These are phyloP conservation scores for Ornithoptera priamus DNA, from an alignment of 2,888 invertebrate species.

Conservation along the genomic window DNA sequence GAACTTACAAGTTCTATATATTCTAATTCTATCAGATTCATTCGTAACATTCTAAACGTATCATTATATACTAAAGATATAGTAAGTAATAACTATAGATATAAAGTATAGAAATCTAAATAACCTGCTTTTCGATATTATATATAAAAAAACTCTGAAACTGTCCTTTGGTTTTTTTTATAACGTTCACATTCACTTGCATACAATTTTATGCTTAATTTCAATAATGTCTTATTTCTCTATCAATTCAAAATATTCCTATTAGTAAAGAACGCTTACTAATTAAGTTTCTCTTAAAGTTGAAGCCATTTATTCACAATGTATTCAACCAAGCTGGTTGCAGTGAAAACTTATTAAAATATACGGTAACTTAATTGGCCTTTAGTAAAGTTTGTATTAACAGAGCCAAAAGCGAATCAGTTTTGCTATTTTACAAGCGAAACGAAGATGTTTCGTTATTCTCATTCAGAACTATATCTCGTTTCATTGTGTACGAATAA, in stretches of 20 bases:
- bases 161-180: no score
- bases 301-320: constrained; percentile 10
- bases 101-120: no score
- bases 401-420: constrained; percentile 9
- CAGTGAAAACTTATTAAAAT: constrained; percentile 26
- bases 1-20: no score
- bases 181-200: no score
- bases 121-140: no score
- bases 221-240: background rate
- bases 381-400: constrained; percentile 18
- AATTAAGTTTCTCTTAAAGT: background rate
- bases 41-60: no score
- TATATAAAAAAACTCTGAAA: no score
- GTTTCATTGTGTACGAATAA: background rate
- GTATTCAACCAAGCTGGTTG: constrained; percentile 15
- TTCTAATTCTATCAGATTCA: no score
- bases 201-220: background rate
- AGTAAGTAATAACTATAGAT: no score
- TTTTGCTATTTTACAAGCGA: constrained; percentile 13
- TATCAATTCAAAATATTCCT: background rate
- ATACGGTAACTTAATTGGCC: constrained; percentile 25
- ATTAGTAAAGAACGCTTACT: background rate
- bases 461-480: background rate
- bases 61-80: no score
- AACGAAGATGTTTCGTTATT: background rate